Conservation (phyloP, 2,797 vertebrate genomes). For the Momotus momota region DNA sequence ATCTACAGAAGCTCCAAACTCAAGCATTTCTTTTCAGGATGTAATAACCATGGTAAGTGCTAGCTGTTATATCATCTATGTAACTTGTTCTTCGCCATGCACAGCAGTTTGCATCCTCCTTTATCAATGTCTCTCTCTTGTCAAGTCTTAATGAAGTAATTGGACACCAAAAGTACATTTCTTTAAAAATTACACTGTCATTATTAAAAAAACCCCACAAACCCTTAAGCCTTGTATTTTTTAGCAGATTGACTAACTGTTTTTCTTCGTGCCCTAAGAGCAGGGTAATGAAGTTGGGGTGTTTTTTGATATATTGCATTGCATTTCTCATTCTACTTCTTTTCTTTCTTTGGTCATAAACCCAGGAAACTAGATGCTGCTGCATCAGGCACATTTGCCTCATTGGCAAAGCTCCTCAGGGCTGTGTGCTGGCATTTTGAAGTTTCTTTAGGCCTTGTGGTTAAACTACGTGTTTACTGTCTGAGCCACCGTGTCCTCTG, state of each 20-base stretch:
- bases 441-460: background rate
- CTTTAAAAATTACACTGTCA: constrained; percentile 10
- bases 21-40: background rate
- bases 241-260: background rate
- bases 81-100: constrained; percentile 34
- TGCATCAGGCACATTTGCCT: background rate
- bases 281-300: background rate
- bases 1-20: background rate
- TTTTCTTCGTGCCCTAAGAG: background rate
- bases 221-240: background rate
- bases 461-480: background rate
- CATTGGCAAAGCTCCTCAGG: background rate
- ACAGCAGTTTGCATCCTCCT: constrained; percentile 27
- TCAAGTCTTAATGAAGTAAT: background rate
- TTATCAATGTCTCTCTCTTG: constrained; percentile 50
- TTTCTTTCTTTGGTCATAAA: background rate
- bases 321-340: background rate
- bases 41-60: constrained; percentile 34
- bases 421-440: background rate
- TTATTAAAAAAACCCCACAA: background rate
- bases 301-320: background rate
- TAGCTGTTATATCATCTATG: constrained; percentile 29
- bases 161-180: background rate
- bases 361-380: background rate
- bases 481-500: background rate